These are phyloP conservation scores for Cheilosia variabilis DNA, from an alignment of 2,888 invertebrate species.

Conservation along the genomic window DNA sequence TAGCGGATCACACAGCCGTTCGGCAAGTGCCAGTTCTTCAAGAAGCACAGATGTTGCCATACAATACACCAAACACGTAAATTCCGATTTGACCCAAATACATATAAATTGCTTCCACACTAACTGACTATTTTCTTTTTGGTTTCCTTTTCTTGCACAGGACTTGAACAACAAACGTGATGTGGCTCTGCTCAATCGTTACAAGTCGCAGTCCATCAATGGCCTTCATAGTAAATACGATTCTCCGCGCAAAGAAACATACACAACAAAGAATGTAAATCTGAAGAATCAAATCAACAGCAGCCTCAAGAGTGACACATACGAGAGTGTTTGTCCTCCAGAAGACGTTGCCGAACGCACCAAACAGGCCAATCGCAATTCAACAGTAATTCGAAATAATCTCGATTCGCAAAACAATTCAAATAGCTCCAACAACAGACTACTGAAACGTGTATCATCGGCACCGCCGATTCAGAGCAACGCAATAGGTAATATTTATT, in stretches of 20 bases:
- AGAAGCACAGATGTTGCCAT: constrained; percentile 83
- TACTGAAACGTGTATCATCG: constrained; percentile 86
- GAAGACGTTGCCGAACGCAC: constrained; percentile 83
- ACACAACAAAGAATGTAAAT: constrained; percentile 81
- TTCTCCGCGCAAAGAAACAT: constrained; percentile 79
- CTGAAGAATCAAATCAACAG: constrained; percentile 82
- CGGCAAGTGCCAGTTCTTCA: constrained; percentile 86
- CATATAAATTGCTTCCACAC: constrained; percentile 37
- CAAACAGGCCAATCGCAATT: constrained; percentile 82
- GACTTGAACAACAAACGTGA: constrained; percentile 82
- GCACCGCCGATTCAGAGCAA: constrained; percentile 84
- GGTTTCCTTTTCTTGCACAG: constrained; percentile 72
- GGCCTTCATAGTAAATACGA: constrained; percentile 82
- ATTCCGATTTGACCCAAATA: constrained; percentile 72
- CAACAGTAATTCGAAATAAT: constrained; percentile 81
- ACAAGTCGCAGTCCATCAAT: constrained; percentile 82
- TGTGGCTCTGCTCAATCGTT: constrained; percentile 80
- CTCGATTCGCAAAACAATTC: constrained; percentile 76
- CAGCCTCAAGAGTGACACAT: constrained; percentile 83
- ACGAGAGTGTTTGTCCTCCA: constrained; percentile 83
- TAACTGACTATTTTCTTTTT: constrained; percentile 19
- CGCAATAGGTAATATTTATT: constrained; percentile 80
- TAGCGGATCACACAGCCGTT: constrained; percentile 90
- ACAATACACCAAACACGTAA: constrained; percentile 83
- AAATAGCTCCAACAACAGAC: constrained; percentile 79